phyloP scores from a whole-genome alignment of 1,140 invertebrate genomes.

The Cepaea nemoralis region DNA sequence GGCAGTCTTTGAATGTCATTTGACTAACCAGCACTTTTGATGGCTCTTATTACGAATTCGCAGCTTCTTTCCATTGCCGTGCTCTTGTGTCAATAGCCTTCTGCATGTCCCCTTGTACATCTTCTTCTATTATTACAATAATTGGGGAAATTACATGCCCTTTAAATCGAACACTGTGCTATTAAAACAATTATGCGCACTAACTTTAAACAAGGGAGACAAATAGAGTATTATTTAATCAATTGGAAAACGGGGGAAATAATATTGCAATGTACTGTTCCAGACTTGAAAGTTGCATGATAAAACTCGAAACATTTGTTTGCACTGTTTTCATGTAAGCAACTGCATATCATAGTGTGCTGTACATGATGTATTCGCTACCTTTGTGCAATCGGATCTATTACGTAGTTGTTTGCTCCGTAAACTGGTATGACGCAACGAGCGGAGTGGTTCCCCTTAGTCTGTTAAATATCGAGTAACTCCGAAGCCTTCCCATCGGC shows the following conservation, averaged over 20 bases:
- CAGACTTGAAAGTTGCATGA: neutral
- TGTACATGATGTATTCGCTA: neutral
- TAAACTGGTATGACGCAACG: neutral
- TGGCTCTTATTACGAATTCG: neutral
- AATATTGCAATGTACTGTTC: neutral
- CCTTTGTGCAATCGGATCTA: neutral
- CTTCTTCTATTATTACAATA: neutral
- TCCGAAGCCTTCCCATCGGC: neutral
- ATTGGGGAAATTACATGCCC: neutral
- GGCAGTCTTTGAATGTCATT: neutral
- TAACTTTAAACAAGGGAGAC: neutral
- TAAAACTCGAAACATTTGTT: neutral
- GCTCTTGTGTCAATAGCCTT: neutral
- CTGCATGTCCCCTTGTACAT: neutral
- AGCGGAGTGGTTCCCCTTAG: neutral
- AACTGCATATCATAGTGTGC: neutral
- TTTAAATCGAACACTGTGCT: neutral
- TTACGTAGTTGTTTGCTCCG: neutral
- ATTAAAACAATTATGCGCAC: constrained; percentile 10
- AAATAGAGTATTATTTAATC: neutral
- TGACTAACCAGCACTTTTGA: neutral
- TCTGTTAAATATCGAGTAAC: neutral
- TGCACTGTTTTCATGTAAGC: neutral
- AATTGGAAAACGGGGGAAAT: neutral
- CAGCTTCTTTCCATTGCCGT: neutral